Evolutionary conservation across 1,140 invertebrate genomes (phyloP).

Genomic region (Goniozus legneri): DNA sequence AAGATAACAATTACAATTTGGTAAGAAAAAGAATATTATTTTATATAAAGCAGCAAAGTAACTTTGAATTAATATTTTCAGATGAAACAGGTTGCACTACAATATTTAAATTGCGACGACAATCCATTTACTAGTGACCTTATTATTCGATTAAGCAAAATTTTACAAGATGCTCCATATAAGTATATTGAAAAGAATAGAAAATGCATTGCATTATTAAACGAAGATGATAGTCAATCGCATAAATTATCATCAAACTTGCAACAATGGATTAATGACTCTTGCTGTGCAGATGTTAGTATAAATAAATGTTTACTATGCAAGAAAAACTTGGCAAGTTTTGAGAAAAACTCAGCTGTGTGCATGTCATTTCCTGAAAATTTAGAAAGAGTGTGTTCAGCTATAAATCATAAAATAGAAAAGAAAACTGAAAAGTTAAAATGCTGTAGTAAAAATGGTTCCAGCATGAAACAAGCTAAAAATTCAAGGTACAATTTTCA

Average conservation of each 20-base stretch:
- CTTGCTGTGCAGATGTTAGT: conserved; percentile 42
- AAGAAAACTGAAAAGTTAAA: too few relatives aligned
- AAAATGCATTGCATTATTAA: conserved; percentile 27
- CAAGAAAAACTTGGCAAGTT: conserved; percentile 16
- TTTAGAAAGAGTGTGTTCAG: conserved; percentile 30
- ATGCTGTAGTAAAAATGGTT: too few relatives aligned
- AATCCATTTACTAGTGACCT: conserved; percentile 51
- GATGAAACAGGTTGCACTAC: conserved; percentile 63
- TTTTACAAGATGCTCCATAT: too few relatives aligned
- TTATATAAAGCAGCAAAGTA: background rate
- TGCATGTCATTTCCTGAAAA: conserved; percentile 29
- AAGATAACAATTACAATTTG: conserved; percentile 63
- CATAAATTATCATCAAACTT: conserved; percentile 10
- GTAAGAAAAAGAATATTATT: conserved; percentile 45
- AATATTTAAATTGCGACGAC: conserved; percentile 65
- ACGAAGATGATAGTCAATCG: conserved; percentile 14
- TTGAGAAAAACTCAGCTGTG: conserved; percentile 17
- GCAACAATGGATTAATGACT: conserved; percentile 51
- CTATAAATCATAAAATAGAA: too few relatives aligned
- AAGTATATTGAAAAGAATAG: conserved; percentile 26
- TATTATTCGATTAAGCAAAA: conserved; percentile 23
- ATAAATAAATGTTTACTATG: conserved; percentile 46
- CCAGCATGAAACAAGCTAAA: too few relatives aligned
- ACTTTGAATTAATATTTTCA: conserved; percentile 39
- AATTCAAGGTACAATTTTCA: too few relatives aligned